phyloP scores from a whole-genome alignment of 92 coral and sea anemone genomes.

The Porites evermanni region DNA sequence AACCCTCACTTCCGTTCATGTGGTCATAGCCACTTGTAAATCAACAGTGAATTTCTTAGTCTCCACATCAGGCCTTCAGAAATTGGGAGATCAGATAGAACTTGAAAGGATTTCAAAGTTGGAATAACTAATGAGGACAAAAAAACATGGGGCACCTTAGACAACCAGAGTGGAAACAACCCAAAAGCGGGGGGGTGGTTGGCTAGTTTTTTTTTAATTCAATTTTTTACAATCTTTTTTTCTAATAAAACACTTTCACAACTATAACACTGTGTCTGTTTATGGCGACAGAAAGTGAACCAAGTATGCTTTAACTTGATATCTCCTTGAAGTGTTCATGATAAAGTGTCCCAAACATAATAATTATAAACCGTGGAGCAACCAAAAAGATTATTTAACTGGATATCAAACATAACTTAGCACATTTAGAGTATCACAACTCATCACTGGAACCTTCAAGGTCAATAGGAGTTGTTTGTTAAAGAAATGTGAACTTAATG shows the following conservation, averaged over 20 bases:
- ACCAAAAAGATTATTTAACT: too few species aligned
- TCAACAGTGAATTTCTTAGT: not conserved
- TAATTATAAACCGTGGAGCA: not conserved
- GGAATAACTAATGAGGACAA: slow-evolving; percentile 12
- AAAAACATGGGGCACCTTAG: slow-evolving; percentile 3
- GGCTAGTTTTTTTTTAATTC: slow-evolving; percentile 11
- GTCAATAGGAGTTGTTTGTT: too few species aligned
- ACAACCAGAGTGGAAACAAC: slow-evolving; percentile 18
- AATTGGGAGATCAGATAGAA: slow-evolving; percentile 21
- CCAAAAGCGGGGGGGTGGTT: slow-evolving; percentile 6
- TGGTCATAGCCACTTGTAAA: not conserved
- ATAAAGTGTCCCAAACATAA: not conserved
- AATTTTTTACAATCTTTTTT: not conserved
- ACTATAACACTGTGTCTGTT: not conserved
- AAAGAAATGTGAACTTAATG: too few species aligned
- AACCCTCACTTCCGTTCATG: not conserved
- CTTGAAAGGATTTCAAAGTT: slow-evolving; percentile 10
- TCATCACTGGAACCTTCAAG: too few species aligned
- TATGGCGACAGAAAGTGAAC: too few species aligned
- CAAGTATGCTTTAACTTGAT: not conserved
- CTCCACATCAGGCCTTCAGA: not conserved
- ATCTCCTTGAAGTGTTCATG: not conserved
- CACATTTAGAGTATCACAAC: too few species aligned
- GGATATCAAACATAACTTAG: too few species aligned
- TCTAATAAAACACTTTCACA: not conserved